Percentiles rank a stretch among this genome's conserved stretches.
Conservation (phyloP, 2,888 invertebrate species). For the Willowsia nigromaculata region DNA sequence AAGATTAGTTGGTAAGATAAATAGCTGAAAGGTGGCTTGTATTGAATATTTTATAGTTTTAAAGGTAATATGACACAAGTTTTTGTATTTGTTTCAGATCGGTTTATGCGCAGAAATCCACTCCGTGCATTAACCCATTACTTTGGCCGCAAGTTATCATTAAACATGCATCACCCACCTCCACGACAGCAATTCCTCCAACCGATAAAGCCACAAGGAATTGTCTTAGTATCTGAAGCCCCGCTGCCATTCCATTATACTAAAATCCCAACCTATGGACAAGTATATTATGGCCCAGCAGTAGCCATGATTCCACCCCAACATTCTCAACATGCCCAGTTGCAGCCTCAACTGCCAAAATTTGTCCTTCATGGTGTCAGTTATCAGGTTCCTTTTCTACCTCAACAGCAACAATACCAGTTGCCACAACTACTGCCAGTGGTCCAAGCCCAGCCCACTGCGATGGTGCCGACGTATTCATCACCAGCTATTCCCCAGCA, state of each 20-base stretch:
- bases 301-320: constrained; percentile 9
- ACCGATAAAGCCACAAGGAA: not conserved
- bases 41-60: too few relatives aligned
- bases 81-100: not conserved
- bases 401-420: not conserved
- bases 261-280: not conserved
- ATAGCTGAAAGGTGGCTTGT: too few relatives aligned
- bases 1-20: constrained; percentile 32
- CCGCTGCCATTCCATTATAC: not conserved
- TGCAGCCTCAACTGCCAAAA: not conserved
- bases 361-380: not conserved
- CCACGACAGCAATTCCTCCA: not conserved
- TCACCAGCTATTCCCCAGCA: not conserved
- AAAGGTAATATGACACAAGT: not conserved
- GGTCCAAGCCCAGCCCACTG: not conserved
- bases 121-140: constrained; percentile 20
- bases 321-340: not conserved
- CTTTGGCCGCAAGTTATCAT: not conserved
- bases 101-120: constrained; percentile 23
- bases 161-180: constrained; percentile 29
- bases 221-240: not conserved
- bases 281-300: not conserved
- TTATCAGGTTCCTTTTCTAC: not conserved
- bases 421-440: not conserved
- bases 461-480: too few relatives aligned